Evolutionary conservation across 2,797 vertebrate genomes (phyloP).

Genomic region (Melanotaenia boesemani): DNA sequence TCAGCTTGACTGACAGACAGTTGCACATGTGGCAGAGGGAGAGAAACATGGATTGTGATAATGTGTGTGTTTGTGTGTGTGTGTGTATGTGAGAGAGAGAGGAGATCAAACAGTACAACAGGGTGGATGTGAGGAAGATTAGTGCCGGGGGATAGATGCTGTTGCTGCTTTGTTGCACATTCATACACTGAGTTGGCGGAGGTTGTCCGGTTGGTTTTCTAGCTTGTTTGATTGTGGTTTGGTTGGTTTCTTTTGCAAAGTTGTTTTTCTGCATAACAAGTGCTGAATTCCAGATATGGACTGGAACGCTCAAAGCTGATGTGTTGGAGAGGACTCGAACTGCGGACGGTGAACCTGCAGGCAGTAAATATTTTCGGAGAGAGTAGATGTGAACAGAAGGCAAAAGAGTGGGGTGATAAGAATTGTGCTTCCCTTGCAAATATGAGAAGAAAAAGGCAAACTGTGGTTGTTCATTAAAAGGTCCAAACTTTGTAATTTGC

Average conservation of each 20-base stretch:
- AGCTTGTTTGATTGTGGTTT: conserved; percentile 34
- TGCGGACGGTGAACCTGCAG: conserved; percentile 19
- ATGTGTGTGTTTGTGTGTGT: conserved; percentile 5
- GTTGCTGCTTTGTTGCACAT: conserved; percentile 55
- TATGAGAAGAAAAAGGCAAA: conserved; percentile 24
- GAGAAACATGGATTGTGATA: conserved; percentile 38
- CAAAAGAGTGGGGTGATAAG: conserved; percentile 6
- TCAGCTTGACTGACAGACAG: conserved; percentile 73
- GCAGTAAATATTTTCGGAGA: conserved; percentile 17
- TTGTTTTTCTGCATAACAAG: conserved; percentile 15
- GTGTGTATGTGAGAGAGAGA: conserved; percentile 26
- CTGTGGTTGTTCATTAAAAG: conserved; percentile 21
- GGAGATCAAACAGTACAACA: conserved; percentile 52
- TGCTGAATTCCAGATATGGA: conserved; percentile 11
- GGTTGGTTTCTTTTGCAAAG: conserved; percentile 2
- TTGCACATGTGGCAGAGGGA: conserved; percentile 63
- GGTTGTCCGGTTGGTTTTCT: conserved; percentile 48
- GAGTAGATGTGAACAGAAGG: conserved; percentile 26
- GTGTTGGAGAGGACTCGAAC: conserved; percentile 27
- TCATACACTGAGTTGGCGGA: conserved; percentile 34
- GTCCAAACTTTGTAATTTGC: conserved; percentile 18
- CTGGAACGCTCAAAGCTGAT: conserved; percentile 8
- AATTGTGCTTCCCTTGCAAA: conserved; percentile 18
- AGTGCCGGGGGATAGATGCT: conserved; percentile 59
- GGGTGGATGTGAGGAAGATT: conserved; percentile 66